Base-by-base conservation (phyloP, 2,113 vertebrate genomes). In the Pollachius pollachius region DNA sequence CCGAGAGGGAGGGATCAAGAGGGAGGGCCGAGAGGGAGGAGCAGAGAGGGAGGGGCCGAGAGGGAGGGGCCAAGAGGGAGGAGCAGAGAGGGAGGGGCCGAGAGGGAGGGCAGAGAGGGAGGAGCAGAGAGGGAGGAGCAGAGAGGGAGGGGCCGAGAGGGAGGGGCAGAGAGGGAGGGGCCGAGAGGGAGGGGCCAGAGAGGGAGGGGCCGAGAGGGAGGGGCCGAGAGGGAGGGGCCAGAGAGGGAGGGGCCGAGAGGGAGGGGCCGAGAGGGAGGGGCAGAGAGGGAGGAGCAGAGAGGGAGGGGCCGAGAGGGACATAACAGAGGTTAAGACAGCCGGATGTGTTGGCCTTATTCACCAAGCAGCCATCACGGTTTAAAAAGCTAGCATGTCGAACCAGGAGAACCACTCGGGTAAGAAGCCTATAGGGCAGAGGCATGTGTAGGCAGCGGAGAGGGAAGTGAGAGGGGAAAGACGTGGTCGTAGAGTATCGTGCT, bases 81-180 rank as follows among this genome's bases (percentile, higher is more conserved):
- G 16, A 16, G 27, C 27, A 56, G 12, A 58, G 63, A 64, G 12
- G 15, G 1, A 62, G 11, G 57, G 25, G 15, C 48, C 8, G 41
- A 1, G 65, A 25, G 19, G 15, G 23, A 16, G 16, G 59, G n/a
- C 17, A 13, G 13, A 13, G 19, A 60, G 59, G 30, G 2, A 2
- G 23, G n/a, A n/a, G n/a, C n/a, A n/a, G n/a, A n/a, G n/a, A n/a
- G n/a, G n/a, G n/a, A n/a, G n/a, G n/a, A n/a, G n/a, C n/a, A n/a
- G n/a, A n/a, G n/a, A n/a, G n/a, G n/a, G n/a, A n/a, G n/a, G n/a
- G 23, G 23, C 12, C 21, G 11, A 63, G 15, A 18, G 94, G 6
- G 62, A 71, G 65, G 52, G 5, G 65, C n/a, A n/a, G n/a, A n/a
- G n/a, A n/a, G 13, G 34, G 52, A 67, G 23, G 16, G n/a, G 27